phyloP scores from a whole-genome alignment of 2,113 vertebrate genomes.

The Neogobius melanostomus region DNA sequence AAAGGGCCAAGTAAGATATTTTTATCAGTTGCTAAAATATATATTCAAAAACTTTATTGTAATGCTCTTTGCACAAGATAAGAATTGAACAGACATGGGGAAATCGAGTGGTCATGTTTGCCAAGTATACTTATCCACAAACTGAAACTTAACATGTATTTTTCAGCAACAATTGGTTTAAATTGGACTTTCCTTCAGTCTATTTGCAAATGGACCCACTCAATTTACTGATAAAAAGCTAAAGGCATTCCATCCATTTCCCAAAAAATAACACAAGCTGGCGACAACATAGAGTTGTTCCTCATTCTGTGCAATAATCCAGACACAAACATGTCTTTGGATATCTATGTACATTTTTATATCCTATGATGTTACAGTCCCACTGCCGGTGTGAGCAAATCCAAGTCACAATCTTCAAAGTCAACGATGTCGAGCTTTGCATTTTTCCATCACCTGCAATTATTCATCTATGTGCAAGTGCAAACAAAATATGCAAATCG shows the following conservation, averaged over 20 bases:
- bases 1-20: neutral
- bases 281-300: neutral
- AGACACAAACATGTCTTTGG: neutral
- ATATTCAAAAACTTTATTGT: neutral
- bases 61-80: neutral
- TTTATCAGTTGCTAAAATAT: neutral
- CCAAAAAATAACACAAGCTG: neutral
- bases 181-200: neutral
- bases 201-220: neutral
- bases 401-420: constrained; percentile 30
- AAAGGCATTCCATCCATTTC: neutral
- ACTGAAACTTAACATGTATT: too few species aligned
- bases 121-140: too few species aligned
- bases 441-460: constrained; percentile 39
- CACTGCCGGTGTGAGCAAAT: neutral
- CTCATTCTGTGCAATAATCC: neutral
- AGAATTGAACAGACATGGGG: too few species aligned
- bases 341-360: neutral
- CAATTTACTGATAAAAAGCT: neutral
- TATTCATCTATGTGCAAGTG: neutral
- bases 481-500: neutral
- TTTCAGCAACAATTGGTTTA: neutral
- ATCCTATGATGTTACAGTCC: neutral
- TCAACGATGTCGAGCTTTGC: constrained; percentile 12
- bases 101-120: too few species aligned